Evolutionary conservation across 1,140 invertebrate species (phyloP).

Genomic region (Lepidostoma basale): DNA sequence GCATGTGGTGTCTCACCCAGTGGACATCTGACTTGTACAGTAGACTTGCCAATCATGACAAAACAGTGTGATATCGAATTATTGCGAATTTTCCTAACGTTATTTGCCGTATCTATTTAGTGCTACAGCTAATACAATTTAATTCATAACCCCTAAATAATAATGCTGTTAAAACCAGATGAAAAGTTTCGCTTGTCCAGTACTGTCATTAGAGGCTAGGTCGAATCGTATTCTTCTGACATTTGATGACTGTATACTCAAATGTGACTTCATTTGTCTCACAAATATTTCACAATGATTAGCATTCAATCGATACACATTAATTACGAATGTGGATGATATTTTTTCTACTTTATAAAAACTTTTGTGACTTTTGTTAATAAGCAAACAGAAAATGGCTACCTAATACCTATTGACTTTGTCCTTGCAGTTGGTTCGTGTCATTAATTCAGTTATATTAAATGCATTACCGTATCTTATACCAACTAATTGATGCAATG

Average conservation of each 20-base stretch:
- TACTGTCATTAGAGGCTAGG: slow-evolving; percentile 26
- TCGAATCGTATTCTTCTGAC: slow-evolving; percentile 17
- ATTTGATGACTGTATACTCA: slow-evolving; percentile 17
- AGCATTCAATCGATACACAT: not conserved
- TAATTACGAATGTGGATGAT: not conserved
- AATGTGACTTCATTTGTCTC: not conserved
- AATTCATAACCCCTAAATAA: slow-evolving; percentile 8
- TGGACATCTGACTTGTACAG: slow-evolving; percentile 24
- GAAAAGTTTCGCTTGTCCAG: not conserved
- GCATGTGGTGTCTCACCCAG: slow-evolving; percentile 19
- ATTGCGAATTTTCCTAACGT: not conserved
- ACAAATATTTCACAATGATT: not conserved
- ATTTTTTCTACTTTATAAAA: not conserved
- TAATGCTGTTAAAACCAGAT: not conserved
- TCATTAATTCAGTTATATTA: too few species aligned
- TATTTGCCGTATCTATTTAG: not conserved
- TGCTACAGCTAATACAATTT: not conserved
- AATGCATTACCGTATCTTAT: too few species aligned
- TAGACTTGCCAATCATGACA: slow-evolving; percentile 24
- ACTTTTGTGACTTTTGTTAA: not conserved
- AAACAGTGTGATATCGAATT: slow-evolving; percentile 2
- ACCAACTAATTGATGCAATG: too few species aligned
- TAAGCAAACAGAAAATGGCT: slow-evolving; percentile 15
- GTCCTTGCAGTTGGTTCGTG: too few species aligned
- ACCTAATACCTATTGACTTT: not conserved